Base-by-base conservation (phyloP, 2,888 invertebrate species). In the Nudaria mundana region DNA sequence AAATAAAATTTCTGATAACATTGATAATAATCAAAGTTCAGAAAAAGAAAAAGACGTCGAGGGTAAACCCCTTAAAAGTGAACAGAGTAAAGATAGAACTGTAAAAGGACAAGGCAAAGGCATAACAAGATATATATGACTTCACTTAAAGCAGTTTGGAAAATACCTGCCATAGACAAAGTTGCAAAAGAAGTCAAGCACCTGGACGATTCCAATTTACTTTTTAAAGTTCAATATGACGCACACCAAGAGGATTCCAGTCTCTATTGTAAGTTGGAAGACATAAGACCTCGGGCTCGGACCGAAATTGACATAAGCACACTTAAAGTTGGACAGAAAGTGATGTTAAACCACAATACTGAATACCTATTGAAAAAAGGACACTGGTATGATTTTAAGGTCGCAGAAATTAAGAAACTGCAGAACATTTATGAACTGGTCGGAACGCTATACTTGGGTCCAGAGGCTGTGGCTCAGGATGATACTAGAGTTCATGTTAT, bases 321-420 rank as follows among this genome's bases (percentile, higher is more conserved):
- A 35, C 66, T 95, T 14, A 75, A 90, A 56, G 71, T 84, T 3
- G 93, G 92, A 0, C 90, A 92, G 53, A 89, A 66, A 36, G 91
- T 95, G 5, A 91, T 96, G 91, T 86, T 93, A 0, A 96, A 95
- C 74, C 91, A 94, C 64, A 95, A 95, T 66, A 84, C 91, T 6
- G 94, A 95, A 40, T 82, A 93, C 7, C 92, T 93, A 0, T 76
- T 84, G 13, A 90, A 91, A 52, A 83, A 91, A 58, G 96, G 96
- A 4, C 90, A 91, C 63, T 96, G 96, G 95, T 93, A 66, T 59
- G 69, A 92, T 52, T 91, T 90, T 40, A 85, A 86, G 58, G 76
- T 92, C n/a, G 61, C 70, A 13, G 77, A 89, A 54, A 74, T 90
- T 29, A 81, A 78, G 28, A 89, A 83, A 48, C 60, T 68, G 2